Evolutionary conservation across 2,113 vertebrate genomes (phyloP).

Genomic region (Cavia porcellus): DNA sequence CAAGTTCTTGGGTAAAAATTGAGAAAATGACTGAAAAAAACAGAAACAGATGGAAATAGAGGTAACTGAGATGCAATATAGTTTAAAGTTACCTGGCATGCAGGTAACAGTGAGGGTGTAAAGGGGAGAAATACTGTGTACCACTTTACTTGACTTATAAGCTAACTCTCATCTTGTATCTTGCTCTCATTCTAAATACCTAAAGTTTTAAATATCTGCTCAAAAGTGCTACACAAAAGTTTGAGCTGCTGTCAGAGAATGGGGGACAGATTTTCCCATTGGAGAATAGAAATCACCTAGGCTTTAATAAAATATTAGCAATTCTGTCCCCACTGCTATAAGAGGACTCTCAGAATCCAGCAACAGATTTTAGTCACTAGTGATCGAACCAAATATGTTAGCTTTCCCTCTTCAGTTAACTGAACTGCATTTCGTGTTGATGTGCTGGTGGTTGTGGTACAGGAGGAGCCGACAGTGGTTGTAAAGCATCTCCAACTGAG

Average conservation of each 20-base stretch:
- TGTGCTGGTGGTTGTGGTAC: neutral
- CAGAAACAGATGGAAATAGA: constrained; percentile 23
- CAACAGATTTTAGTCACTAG: neutral
- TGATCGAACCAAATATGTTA: neutral
- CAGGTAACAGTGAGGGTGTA: neutral
- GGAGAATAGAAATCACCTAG: neutral
- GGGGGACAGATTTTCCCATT: neutral
- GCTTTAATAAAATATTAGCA: constrained; percentile 45
- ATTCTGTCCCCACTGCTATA: neutral
- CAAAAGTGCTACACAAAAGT: neutral
- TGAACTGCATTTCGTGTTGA: neutral
- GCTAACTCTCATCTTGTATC: neutral
- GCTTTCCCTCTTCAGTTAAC: neutral
- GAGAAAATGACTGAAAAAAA: neutral
- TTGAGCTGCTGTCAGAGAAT: constrained; percentile 21
- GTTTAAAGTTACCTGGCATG: constrained; percentile 24
- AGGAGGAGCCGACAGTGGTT: neutral
- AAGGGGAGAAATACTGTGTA: neutral
- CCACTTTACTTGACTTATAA: neutral
- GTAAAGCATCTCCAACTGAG: neutral
- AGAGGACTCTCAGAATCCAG: neutral
- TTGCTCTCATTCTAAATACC: constrained; percentile 30
- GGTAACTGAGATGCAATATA: neutral
- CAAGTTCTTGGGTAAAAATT: neutral
- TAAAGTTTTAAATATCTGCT: neutral